Percentiles rank a stretch among this genome's conserved stretches.
Conservation (phyloP, 2,888 invertebrate species). For the Thymelicus lineola region DNA sequence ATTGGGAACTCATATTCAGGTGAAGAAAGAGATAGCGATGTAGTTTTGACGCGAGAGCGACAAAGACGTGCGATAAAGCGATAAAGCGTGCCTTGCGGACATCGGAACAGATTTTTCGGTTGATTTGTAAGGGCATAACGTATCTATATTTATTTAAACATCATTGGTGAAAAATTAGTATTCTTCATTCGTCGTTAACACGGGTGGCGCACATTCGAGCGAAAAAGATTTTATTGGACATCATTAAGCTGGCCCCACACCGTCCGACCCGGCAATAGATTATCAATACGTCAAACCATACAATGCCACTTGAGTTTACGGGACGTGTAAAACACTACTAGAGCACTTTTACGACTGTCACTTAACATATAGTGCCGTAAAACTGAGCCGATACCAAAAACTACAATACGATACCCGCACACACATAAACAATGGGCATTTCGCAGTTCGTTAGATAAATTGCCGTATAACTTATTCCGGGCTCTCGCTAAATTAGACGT, state of each 20-base stretch:
- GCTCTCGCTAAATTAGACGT: slow-evolving; percentile 38
- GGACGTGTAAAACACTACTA: slow-evolving; percentile 73
- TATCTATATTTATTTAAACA: too few species aligned
- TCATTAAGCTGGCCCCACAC: slow-evolving; percentile 55
- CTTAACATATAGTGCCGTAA: slow-evolving; percentile 78
- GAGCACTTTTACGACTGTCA: slow-evolving; percentile 74
- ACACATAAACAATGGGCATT: slow-evolving; percentile 67
- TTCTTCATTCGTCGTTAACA: slow-evolving; percentile 47
- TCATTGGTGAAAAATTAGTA: slow-evolving; percentile 45
- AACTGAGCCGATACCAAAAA: slow-evolving; percentile 65
- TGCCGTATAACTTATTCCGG: slow-evolving; percentile 59
- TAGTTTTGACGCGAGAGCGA: too few species aligned
- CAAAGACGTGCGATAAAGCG: too few species aligned
- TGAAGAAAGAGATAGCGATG: too few species aligned
- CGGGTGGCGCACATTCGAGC: slow-evolving; percentile 47
- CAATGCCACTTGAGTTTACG: slow-evolving; percentile 66
- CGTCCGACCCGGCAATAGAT: slow-evolving; percentile 57
- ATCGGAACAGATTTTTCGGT: too few species aligned
- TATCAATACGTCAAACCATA: slow-evolving; percentile 61
- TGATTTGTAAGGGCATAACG: too few species aligned
- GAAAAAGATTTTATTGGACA: slow-evolving; percentile 54
- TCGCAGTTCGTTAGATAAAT: slow-evolving; percentile 74
- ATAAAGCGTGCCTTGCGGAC: too few species aligned
- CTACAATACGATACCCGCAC: slow-evolving; percentile 48
- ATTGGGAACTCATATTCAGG: too few species aligned